phyloP scores from a whole-genome alignment of 1,140 invertebrate species.

The Aphelinus atriplicis region DNA sequence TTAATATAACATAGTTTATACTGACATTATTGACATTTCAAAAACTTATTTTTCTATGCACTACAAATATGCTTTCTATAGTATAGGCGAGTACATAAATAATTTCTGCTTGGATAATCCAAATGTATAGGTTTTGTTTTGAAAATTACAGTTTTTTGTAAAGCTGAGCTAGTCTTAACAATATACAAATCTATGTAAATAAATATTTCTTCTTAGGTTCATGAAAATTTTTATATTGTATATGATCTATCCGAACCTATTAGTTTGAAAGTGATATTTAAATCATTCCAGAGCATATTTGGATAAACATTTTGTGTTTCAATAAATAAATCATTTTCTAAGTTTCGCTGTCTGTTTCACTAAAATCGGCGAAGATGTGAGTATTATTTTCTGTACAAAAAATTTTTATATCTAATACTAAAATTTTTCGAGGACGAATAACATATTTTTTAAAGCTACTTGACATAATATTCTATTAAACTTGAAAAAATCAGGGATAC shows the following conservation, averaged over 20 bases:
- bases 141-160: not conserved
- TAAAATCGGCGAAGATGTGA: too few species aligned
- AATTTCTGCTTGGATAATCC: not conserved
- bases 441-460: not conserved
- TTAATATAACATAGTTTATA: too few species aligned
- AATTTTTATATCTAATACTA: too few species aligned
- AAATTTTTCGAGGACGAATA: slow-evolving; percentile 1
- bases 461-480: not conserved
- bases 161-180: not conserved
- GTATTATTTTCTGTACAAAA: too few species aligned
- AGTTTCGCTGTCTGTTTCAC: too few species aligned
- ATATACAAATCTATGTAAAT: slow-evolving; percentile 2
- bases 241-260: too few species aligned
- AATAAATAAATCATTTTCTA: too few species aligned
- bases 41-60: not conserved
- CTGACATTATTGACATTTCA: not conserved
- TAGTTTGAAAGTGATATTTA: too few species aligned
- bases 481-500: not conserved
- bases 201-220: not conserved
- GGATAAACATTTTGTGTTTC: too few species aligned
- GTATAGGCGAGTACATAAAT: not conserved
- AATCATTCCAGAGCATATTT: too few species aligned
- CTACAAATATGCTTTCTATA: not conserved
- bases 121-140: not conserved
- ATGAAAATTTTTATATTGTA: too few species aligned